phyloP scores from a whole-genome alignment of 2,797 vertebrate species.

The Zenarchopterus dispar region DNA sequence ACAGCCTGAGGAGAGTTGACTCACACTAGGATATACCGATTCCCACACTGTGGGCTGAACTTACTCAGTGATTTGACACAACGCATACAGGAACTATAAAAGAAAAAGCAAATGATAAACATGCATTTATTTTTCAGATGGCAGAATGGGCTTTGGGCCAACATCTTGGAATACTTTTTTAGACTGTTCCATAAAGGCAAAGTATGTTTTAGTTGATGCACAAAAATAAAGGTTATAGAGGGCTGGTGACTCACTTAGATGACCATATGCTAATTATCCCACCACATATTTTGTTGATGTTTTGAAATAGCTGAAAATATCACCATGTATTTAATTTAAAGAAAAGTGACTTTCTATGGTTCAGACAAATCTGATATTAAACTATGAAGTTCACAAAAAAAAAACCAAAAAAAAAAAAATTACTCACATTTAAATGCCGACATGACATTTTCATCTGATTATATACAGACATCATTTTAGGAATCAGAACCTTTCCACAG shows the following conservation, averaged over 20 bases:
- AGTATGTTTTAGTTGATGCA: background rate
- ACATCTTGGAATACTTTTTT: background rate
- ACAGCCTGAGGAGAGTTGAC: constrained; percentile 76
- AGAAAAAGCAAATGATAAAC: constrained; percentile 32
- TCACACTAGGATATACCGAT: constrained; percentile 74
- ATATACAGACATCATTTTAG: no score
- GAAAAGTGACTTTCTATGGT: no score
- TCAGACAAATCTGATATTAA: no score
- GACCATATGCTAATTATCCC: background rate
- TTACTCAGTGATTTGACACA: constrained; percentile 41
- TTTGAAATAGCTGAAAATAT: no score
- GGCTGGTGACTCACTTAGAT: background rate
- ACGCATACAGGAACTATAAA: constrained; percentile 39
- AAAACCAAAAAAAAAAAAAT: no score
- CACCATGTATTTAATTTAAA: no score
- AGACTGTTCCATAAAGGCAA: constrained; percentile 1
- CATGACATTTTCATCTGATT: no score
- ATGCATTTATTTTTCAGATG: constrained; percentile 25
- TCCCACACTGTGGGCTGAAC: constrained; percentile 68
- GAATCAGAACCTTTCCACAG: no score
- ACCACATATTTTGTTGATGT: no score
- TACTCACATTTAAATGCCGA: no score
- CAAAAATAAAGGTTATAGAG: background rate
- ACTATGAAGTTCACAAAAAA: no score
- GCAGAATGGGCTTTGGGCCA: background rate